Conservation (phyloP, 2,113 vertebrate genomes). For the Neotoma lepida region DNA sequence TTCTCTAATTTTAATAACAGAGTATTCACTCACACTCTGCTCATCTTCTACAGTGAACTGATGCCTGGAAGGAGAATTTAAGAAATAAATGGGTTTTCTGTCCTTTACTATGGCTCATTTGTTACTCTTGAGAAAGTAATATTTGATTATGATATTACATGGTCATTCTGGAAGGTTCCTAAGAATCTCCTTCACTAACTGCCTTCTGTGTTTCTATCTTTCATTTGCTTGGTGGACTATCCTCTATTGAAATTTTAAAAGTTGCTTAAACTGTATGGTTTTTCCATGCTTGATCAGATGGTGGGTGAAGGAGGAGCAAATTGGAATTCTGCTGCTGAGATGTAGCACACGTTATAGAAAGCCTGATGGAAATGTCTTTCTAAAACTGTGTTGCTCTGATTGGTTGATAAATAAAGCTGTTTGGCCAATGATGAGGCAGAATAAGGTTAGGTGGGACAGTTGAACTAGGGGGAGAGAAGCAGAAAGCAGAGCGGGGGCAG, state of each 20-base stretch:
- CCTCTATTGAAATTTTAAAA: constrained; percentile 4
- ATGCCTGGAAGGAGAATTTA: neutral
- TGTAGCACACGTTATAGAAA: neutral
- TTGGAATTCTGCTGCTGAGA: neutral
- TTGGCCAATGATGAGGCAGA: no score
- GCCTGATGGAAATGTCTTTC: no score
- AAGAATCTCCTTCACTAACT: neutral
- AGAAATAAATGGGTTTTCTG: constrained; percentile 35
- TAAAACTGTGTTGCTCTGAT: no score
- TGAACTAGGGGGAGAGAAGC: no score
- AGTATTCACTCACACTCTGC: neutral
- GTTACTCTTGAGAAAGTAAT: constrained; percentile 19
- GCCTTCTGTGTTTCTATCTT: neutral
- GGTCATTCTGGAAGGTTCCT: constrained; percentile 26
- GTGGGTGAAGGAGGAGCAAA: neutral
- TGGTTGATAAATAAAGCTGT: no score
- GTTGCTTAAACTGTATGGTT: neutral
- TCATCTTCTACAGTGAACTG: constrained; percentile 10
- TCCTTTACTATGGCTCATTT: neutral
- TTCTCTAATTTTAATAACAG: constrained; percentile 15
- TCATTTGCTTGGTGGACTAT: neutral
- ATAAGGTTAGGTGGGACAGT: no score
- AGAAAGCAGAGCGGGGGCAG: no score
- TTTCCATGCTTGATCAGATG: neutral
- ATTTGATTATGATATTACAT: neutral